phyloP scores from a whole-genome alignment of 2,888 invertebrate species.

The Cerastis rubricosa region DNA sequence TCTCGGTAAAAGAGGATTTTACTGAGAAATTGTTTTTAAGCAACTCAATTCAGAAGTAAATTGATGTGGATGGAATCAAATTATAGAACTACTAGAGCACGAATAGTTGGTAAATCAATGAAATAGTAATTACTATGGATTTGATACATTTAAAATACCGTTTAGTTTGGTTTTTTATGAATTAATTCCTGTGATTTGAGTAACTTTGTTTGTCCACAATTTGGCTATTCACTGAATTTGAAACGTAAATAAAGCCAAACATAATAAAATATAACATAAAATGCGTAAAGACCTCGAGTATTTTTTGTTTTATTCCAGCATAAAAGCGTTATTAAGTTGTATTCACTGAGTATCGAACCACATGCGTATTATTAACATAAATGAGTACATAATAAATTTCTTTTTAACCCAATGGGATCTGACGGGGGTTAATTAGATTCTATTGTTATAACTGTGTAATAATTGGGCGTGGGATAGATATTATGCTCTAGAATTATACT shows the following conservation, averaged over 20 bases:
- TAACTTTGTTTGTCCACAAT: not conserved
- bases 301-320: slow-evolving; percentile 9
- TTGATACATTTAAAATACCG: not conserved
- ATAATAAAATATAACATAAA: not conserved
- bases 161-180: not conserved
- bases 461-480: slow-evolving; percentile 68
- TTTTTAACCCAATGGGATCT: slow-evolving; percentile 68
- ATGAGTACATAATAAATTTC: slow-evolving; percentile 62
- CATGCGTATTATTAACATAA: slow-evolving; percentile 53
- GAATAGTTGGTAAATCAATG: slow-evolving; percentile 31
- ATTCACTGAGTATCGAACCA: slow-evolving; percentile 9
- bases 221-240: not conserved
- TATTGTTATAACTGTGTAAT: slow-evolving; percentile 69
- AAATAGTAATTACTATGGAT: not conserved
- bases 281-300: not conserved
- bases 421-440: slow-evolving; percentile 74
- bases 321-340: slow-evolving; percentile 11
- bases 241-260: not conserved
- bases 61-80: slow-evolving; percentile 33
- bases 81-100: slow-evolving; percentile 10
- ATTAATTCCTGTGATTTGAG: slow-evolving; percentile 1
- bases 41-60: slow-evolving; percentile 51
- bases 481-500: slow-evolving; percentile 58
- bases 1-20: slow-evolving; percentile 62
- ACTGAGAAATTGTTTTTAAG: slow-evolving; percentile 55